Percentiles rank a stretch among this genome's conserved stretches.
Conservation (phyloP, 2,797 vertebrate genomes). For the Chloroceryle inda region DNA sequence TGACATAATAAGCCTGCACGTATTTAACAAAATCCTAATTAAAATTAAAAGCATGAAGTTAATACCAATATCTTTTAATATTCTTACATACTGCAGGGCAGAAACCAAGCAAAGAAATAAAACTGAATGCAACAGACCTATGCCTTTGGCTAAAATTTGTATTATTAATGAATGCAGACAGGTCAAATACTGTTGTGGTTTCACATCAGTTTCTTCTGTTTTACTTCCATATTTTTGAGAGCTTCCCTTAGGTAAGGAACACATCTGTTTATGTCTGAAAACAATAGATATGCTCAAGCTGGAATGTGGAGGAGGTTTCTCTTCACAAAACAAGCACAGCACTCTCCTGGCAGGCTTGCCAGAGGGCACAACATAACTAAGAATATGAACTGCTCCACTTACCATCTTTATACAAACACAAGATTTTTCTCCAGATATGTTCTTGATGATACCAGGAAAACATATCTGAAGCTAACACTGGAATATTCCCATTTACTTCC, state of each 20-base stretch:
- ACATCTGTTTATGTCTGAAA: slow-evolving; percentile 73
- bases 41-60: background rate
- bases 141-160: slow-evolving; percentile 64
- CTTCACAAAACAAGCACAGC: slow-evolving; percentile 73
- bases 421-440: slow-evolving; percentile 58
- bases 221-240: slow-evolving; percentile 76
- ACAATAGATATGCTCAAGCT: slow-evolving; percentile 59
- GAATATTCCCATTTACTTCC: background rate
- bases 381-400: slow-evolving; percentile 78
- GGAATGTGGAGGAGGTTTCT: slow-evolving; percentile 74
- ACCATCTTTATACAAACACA: slow-evolving; percentile 66
- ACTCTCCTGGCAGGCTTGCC: slow-evolving; percentile 73
- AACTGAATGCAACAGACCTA: slow-evolving; percentile 57
- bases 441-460: slow-evolving; percentile 44
- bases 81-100: background rate
- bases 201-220: slow-evolving; percentile 74
- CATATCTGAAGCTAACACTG: slow-evolving; percentile 44
- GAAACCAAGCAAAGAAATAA: slow-evolving; percentile 48
- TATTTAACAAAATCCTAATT: background rate
- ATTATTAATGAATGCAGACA: slow-evolving; percentile 72
- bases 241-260: slow-evolving; percentile 75
- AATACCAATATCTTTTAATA: background rate
- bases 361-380: slow-evolving; percentile 71
- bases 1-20: background rate
- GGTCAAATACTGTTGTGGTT: slow-evolving; percentile 71